phyloP scores from a whole-genome alignment of 2,113 vertebrate genomes.

The Sinocyclocheilus grahami region DNA sequence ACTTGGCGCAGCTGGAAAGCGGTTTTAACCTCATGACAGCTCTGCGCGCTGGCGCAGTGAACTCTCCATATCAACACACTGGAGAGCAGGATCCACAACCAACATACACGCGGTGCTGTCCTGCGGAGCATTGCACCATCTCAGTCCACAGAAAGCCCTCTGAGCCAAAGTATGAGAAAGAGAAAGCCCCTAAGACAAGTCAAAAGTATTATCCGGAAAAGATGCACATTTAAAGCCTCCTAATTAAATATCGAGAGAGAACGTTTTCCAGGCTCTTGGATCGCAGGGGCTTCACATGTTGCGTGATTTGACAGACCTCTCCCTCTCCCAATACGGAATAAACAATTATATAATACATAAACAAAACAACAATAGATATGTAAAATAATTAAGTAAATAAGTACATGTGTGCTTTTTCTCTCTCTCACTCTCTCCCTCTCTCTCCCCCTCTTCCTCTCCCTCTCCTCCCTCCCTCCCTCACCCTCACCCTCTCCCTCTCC shows the following conservation, averaged over 20 bases:
- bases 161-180: not conserved
- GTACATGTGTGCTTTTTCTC: too few species aligned
- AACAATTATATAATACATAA: too few species aligned
- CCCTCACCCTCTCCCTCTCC: too few species aligned
- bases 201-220: slow-evolving; percentile 16
- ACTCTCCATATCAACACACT: slow-evolving; percentile 48
- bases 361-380: too few species aligned
- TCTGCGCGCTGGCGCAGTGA: slow-evolving; percentile 72
- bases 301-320: slow-evolving; percentile 5
- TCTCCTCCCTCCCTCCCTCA: too few species aligned
- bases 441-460: too few species aligned
- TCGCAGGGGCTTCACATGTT: slow-evolving; percentile 27
- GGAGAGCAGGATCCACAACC: slow-evolving; percentile 59
- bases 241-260: slow-evolving; percentile 11
- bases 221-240: slow-evolving; percentile 8
- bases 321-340: too few species aligned
- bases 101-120: slow-evolving; percentile 64
- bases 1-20: slow-evolving; percentile 89
- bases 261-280: not conserved
- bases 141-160: slow-evolving; percentile 62
- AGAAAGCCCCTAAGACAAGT: not conserved
- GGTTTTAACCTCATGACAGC: slow-evolving; percentile 88
- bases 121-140: slow-evolving; percentile 77
- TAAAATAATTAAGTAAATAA: too few species aligned
- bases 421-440: too few species aligned